Evolutionary conservation across 2,888 invertebrate genomes (phyloP), one percentile per base, ranked within the genome.

Genomic region (Gymnoscelis rufifasciata): DNA sequence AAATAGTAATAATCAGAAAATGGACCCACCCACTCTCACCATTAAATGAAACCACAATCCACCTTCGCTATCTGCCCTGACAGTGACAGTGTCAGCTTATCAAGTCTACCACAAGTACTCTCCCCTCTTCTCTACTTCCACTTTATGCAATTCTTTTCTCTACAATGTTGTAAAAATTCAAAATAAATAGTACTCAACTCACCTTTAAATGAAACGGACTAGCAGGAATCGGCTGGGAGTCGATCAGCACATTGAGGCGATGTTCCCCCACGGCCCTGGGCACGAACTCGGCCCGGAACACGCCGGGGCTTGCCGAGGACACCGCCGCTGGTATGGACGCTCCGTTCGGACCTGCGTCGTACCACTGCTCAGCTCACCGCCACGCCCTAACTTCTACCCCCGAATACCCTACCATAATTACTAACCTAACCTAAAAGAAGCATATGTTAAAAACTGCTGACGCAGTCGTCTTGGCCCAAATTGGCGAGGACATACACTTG

Each of bases 141-240:
- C n/a, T n/a, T n/a, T n/a, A n/a, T n/a, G n/a, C n/a, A n/a, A n/a
- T n/a, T n/a, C 3, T 6, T 23, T 23, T 23, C 23, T 23, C 3
- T 23, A 23, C 3, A 23, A 23, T 23, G 6, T 5, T 5, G 58
- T 3, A 59, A 60, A 43, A 28, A 8, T 12, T 23, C n/a, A 19
- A n/a, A 45, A 46, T 30, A 28, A 35, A 19, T 3, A 38, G 10
- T 28, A n/a, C 5, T 19, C 2, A 19, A 36, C 61, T 74, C 52
- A 91, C 91, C 90, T 98, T 97, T 63, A 97, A 94, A 62, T 95
- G 94, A 81, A 97, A 98, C 3, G 98, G 98, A 71, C 97, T 97
- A 36, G 97, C 97, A 13, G 94, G 93, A 51, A 97, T 94, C 7
- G 96, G 93, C 64, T 91, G 81, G 56, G 94, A 93, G 72, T 93